Evolutionary conservation across 35 echinoderm and acorn worm species (phyloP).

Genomic region (Heliocidaris erythrogramma): DNA sequence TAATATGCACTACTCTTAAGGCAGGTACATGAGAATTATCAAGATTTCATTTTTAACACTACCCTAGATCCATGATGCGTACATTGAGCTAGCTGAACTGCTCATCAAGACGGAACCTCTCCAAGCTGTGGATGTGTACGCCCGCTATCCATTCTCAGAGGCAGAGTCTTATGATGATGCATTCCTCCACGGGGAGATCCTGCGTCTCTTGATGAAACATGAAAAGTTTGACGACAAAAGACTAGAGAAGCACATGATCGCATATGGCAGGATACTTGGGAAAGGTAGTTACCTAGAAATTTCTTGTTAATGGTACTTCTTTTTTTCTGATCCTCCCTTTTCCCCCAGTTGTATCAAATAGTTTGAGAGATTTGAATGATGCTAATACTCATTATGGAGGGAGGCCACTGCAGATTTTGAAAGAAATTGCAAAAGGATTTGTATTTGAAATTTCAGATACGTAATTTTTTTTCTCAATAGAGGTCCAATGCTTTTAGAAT

Average conservation of each 20-base stretch:
- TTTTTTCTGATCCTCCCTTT: not conserved
- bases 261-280: constrained; percentile 90
- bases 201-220: constrained; percentile 92
- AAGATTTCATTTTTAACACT: not conserved
- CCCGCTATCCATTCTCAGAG: constrained; percentile 84
- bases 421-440: too few species aligned
- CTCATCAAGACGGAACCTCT: constrained; percentile 82
- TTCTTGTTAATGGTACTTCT: not conserved
- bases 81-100: constrained; percentile 92
- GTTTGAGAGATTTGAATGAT: too few species aligned
- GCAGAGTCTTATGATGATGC: constrained; percentile 94
- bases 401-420: too few species aligned
- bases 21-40: too few species aligned
- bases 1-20: too few species aligned
- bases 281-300: constrained; percentile 56
- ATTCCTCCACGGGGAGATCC: constrained; percentile 90
- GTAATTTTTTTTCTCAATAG: too few species aligned
- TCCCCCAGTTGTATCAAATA: too few species aligned
- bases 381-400: too few species aligned
- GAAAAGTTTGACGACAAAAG: constrained; percentile 92
- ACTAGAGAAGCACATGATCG: constrained; percentile 89
- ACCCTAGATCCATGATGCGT: constrained; percentile 89
- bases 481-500: too few species aligned
- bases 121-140: constrained; percentile 91
- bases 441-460: too few species aligned